These are phyloP conservation scores for Scaptomyza reducta DNA, from an alignment of 2,888 invertebrate genomes.

Conservation along the genomic window DNA sequence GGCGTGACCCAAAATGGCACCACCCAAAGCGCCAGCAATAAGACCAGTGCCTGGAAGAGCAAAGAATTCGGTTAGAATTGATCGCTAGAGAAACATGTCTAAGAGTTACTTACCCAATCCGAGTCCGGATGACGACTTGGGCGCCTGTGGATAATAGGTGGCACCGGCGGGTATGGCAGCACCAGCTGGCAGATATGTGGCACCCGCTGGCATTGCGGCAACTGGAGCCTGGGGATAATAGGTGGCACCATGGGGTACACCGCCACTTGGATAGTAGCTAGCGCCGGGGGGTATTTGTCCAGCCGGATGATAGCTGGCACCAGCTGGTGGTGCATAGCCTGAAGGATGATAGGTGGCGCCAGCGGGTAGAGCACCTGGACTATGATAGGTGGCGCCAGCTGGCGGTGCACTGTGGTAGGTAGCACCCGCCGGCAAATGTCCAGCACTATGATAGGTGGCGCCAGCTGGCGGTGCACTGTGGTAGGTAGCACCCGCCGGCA, in stretches of 20 bases:
- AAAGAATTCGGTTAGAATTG: background rate
- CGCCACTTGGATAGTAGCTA: conserved; percentile 67
- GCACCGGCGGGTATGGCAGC: conserved; percentile 65
- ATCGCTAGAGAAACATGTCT: background rate
- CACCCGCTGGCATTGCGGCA: conserved; percentile 73
- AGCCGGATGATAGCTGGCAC: conserved; percentile 63
- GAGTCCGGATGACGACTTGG: conserved; percentile 76
- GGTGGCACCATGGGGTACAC: conserved; percentile 71
- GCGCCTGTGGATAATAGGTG: conserved; percentile 78
- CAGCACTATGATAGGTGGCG: conserved; percentile 62
- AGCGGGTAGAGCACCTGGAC: conserved; percentile 48
- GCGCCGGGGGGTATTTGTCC: conserved; percentile 70
- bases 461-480: conserved; percentile 56
- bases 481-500: conserved; percentile 72
- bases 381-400: conserved; percentile 65
- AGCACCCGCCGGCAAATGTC: conserved; percentile 70
- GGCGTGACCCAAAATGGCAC: conserved; percentile 81
- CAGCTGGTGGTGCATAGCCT: conserved; percentile 62
- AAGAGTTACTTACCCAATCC: conserved; percentile 76
- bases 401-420: conserved; percentile 56
- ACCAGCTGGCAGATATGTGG: conserved; percentile 69
- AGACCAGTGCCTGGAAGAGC: conserved; percentile 78
- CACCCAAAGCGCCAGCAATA: conserved; percentile 81
- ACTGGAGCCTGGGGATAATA: conserved; percentile 66
- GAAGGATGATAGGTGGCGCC: conserved; percentile 65